These are phyloP conservation scores for Melanotus villosus DNA, from an alignment of 2,888 invertebrate genomes.

Conservation along the genomic window DNA sequence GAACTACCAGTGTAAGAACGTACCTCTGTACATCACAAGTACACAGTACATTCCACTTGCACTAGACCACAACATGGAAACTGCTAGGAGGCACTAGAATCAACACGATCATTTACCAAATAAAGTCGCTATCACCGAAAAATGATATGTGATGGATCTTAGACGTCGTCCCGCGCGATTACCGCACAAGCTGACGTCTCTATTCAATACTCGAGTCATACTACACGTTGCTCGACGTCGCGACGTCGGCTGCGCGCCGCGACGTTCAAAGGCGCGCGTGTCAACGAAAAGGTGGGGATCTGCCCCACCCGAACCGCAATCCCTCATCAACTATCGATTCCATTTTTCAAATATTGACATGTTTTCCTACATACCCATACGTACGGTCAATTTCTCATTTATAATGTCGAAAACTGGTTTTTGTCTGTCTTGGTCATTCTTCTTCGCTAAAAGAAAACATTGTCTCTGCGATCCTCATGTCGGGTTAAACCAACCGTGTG, in stretches of 20 bases:
- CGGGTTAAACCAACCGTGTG: no score
- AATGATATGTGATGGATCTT: conserved; percentile 58
- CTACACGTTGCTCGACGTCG: conserved; percentile 61
- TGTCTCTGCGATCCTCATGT: no score
- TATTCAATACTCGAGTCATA: conserved; percentile 62
- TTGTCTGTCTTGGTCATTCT: no score
- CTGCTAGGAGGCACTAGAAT: conserved; percentile 59
- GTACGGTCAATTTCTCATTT: not conserved
- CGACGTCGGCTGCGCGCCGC: conserved; percentile 58
- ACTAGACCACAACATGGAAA: conserved; percentile 52
- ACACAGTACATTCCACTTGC: conserved; percentile 50
- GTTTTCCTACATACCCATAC: conserved; percentile 27
- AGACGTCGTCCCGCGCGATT: conserved; percentile 57
- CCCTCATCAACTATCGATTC: conserved; percentile 51
- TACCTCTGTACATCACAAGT: conserved; percentile 51
- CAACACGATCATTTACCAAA: conserved; percentile 56
- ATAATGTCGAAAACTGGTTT: no score
- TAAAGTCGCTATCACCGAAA: conserved; percentile 54
- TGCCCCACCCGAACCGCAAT: conserved; percentile 49
- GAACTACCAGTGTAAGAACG: conserved; percentile 15
- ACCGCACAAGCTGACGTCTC: conserved; percentile 59
- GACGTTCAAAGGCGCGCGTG: conserved; percentile 49
- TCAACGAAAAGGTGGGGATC: conserved; percentile 53
- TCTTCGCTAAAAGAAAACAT: no score
- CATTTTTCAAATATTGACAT: conserved; percentile 53